Evolutionary conservation across 2,797 vertebrate genomes (phyloP), one percentile per base, ranked within the genome.

Genomic region (Luscinia megarhynchos): DNA sequence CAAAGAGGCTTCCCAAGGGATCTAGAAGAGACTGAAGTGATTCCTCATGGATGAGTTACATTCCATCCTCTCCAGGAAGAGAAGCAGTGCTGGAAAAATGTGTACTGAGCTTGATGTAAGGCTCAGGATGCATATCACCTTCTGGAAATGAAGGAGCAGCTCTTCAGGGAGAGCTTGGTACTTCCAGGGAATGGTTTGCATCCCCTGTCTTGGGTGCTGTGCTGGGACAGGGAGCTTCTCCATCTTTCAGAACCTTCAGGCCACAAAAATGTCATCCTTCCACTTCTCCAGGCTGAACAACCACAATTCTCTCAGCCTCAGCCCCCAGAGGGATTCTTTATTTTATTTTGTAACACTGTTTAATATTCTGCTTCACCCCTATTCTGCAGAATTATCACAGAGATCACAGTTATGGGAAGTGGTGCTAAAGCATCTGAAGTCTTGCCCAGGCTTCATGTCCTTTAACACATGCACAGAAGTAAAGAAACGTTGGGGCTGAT

Each of bases 311-410:
- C 12, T 57, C 43, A 32, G 10, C 26, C 34, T 54, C 41, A 74
- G 23, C 2, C 20, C 23, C 5, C 2, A n/a, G 11, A 66, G 5
- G 8, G 3, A 5, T 48, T 34, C 4, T 67, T 53, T 41, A 3
- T 34, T 62, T 63, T 43, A 18, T 59, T 83, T 68, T 13, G 11
- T 19, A 63, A 21, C 41, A 16, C 11, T 26, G 5, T 77, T 91
- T 24, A 34, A 32, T 38, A 27, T 69, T 87, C 83, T 76, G 12
- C 23, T 89, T 82, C 43, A 50, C 9, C 51, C 24, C 17, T 55
- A 32, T 30, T 23, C 17, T 58, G 8, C 36, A 55, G 27, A 69
- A 54, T 16, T 63, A 32, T 58, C 46, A 75, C 1, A 4, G 67
- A 72, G 15, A 51, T 43, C 24, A 21, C 18, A 66, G 26, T 6